phyloP scores from a whole-genome alignment of 2,797 vertebrate genomes.

The Chelmon rostratus region DNA sequence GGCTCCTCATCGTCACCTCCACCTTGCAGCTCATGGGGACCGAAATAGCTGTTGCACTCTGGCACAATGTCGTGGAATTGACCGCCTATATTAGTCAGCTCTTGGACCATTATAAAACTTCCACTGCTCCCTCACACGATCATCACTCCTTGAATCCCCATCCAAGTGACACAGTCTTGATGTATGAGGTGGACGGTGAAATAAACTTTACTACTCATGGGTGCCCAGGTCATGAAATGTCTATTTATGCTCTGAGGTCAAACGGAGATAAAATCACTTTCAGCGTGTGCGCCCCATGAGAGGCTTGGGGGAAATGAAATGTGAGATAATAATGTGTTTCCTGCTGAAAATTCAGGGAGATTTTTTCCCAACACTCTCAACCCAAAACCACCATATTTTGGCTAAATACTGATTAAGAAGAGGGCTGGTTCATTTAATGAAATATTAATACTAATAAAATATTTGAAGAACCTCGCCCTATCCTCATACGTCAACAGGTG shows the following conservation, averaged over 20 bases:
- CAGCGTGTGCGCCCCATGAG: constrained; percentile 4
- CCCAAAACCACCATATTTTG: neutral
- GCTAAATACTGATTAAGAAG: constrained; percentile 12
- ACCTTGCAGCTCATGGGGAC: constrained; percentile 54
- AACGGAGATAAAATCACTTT: constrained; percentile 21
- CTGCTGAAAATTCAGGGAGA: neutral
- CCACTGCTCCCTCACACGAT: constrained; percentile 58
- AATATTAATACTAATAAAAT: constrained; percentile 51
- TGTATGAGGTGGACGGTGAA: constrained; percentile 72
- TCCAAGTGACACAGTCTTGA: constrained; percentile 78
- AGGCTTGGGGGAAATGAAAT: neutral
- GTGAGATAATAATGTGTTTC: neutral
- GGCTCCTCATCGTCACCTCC: constrained; percentile 54
- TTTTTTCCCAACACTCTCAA: too few relatives aligned
- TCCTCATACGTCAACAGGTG: constrained; percentile 55
- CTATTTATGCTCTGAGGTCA: constrained; percentile 63
- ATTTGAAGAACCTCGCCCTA: constrained; percentile 33
- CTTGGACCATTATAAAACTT: constrained; percentile 71
- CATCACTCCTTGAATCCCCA: constrained; percentile 73
- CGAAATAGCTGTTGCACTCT: constrained; percentile 75
- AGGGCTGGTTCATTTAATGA: constrained; percentile 19
- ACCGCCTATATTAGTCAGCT: constrained; percentile 71
- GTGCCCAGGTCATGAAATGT: constrained; percentile 57
- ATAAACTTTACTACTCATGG: constrained; percentile 69
- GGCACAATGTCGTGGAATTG: constrained; percentile 75